Percentiles rank a stretch among this genome's conserved stretches.
phyloP scores from a whole-genome alignment of 1,140 invertebrate species.

The Marisa cornuarietis region DNA sequence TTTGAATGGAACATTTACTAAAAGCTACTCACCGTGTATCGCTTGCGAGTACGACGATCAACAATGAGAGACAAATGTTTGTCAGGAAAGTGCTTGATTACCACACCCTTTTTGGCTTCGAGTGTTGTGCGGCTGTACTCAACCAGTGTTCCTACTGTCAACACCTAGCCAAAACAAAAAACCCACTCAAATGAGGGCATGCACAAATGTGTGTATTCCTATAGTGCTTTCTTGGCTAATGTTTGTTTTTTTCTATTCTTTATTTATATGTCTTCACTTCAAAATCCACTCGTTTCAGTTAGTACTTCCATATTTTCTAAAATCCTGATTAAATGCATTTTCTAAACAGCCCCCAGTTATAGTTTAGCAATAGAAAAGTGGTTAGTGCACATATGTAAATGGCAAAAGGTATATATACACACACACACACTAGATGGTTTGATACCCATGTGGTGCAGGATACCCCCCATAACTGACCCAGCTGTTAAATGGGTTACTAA shows the following conservation, averaged over 20 bases:
- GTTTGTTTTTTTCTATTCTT: neutral
- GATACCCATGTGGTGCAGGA: too few relatives aligned
- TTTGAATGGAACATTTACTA: too few relatives aligned
- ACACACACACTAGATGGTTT: too few relatives aligned
- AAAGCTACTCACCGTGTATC: slow-evolving; percentile 53
- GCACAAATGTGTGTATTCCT: slow-evolving; percentile 1
- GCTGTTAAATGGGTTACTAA: too few relatives aligned
- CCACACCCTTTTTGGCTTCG: slow-evolving; percentile 59
- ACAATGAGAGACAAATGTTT: slow-evolving; percentile 60
- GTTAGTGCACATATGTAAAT: too few relatives aligned
- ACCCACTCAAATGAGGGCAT: too few relatives aligned
- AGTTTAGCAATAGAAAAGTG: too few relatives aligned
- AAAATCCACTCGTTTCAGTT: neutral
- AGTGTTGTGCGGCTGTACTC: slow-evolving; percentile 51
- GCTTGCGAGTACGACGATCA: slow-evolving; percentile 57
- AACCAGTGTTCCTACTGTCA: slow-evolving; percentile 60
- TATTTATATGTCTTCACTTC: neutral
- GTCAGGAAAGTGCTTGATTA: slow-evolving; percentile 64
- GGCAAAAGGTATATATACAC: too few relatives aligned
- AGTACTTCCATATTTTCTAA: too few relatives aligned
- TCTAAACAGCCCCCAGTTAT: too few relatives aligned
- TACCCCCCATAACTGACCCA: too few relatives aligned
- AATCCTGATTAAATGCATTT: too few relatives aligned
- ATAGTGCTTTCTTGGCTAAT: neutral
- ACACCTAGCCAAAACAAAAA: slow-evolving; percentile 40